Conservation (phyloP, 2,797 vertebrate genomes). For the Vultur gryphus region DNA sequence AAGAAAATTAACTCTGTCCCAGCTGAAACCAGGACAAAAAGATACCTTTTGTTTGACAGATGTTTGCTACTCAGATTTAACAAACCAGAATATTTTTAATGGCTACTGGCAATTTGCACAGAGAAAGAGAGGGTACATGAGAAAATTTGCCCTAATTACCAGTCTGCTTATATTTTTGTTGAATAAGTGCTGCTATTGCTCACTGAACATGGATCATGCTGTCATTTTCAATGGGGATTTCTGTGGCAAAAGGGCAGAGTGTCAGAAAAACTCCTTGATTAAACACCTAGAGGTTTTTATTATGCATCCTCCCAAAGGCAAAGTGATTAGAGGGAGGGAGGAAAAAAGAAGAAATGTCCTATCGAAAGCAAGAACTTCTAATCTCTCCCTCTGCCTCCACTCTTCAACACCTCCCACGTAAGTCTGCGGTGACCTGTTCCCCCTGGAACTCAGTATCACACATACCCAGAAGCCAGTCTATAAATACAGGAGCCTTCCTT, state of each 20-base stretch:
- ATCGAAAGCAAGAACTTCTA: background rate
- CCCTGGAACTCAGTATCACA: background rate
- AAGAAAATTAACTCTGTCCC: too few species aligned
- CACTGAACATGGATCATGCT: background rate
- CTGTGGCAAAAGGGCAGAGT: background rate
- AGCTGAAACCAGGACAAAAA: too few species aligned
- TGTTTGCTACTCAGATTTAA: constrained; percentile 29
- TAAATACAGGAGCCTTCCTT: background rate
- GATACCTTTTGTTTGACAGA: background rate
- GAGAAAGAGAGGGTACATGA: background rate
- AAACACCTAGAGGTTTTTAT: background rate
- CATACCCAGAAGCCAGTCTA: background rate
- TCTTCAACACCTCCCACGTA: background rate
- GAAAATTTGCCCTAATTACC: background rate
- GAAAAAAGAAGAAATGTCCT: background rate
- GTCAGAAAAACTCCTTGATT: background rate
- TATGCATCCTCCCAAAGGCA: background rate
- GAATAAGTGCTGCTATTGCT: background rate
- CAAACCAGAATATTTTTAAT: constrained; percentile 34
- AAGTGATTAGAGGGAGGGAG: background rate
- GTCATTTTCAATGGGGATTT: background rate
- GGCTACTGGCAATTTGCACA: background rate
- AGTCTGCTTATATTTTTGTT: background rate
- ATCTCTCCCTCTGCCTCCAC: background rate
- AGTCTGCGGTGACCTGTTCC: background rate